Base-by-base conservation (phyloP, 2,797 vertebrate genomes). In the Triplophysa yarkandensis region DNA sequence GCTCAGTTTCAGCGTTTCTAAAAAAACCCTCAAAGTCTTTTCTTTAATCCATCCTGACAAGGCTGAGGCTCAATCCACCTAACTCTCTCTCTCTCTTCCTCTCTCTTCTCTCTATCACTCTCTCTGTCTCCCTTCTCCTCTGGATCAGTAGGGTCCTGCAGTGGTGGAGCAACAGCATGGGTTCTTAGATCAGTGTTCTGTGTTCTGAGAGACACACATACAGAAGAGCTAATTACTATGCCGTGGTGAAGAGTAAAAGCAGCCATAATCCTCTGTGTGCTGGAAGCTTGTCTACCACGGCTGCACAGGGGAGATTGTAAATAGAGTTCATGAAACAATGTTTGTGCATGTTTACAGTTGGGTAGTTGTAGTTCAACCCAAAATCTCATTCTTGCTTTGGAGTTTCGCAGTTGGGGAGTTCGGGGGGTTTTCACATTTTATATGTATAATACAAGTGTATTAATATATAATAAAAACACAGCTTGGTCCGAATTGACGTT, bases 21-120 rank as follows among this genome's bases (percentile, higher is more conserved):
- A 90, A 89, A 89, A 90, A 85, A 83, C 83, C 82, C 88, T 91
- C 89, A 91, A 90, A 90, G 90, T 90, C 89, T 90, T 85, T 79
- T 83, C 44, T 88, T 87, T 91, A 91, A 92, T 92, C 90, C 89
- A 88, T 89, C 89, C 82, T 84, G 90, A 92, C 90, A 91, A 90
- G 87, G 81, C 88, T 86, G 89, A 89, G 88, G 88, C 86, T 87
- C 85, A 88, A 88, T 89, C 87, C 89, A 87, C 50, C 71, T 57
- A 55, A 27, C 70, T 60, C 70, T 63, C 34, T 71, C 72, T 48
- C 69, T 58, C 41, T 14, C 73, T 81, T 81, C 63, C 63, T n/a
- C n/a, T n/a, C n/a, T n/a, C n/a, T 71, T 54, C 54, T 14, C 73
- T 81, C 82, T 62, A 71, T 60, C 75, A 19, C 75, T 64, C 61